phyloP scores from a whole-genome alignment of 1,140 invertebrate genomes.

The Vanessa atalanta region DNA sequence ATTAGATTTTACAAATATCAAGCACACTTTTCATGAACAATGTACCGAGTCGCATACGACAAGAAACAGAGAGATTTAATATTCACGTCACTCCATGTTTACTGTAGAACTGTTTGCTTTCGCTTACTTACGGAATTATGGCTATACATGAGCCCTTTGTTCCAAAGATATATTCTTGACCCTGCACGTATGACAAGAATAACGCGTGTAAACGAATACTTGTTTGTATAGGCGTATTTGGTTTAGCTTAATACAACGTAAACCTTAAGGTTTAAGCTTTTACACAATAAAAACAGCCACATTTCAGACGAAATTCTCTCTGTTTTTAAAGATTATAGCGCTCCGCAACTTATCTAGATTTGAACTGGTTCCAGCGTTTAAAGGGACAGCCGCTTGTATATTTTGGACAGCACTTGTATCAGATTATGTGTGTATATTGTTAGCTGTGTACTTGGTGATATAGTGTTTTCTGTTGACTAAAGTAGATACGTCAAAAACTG shows the following conservation, averaged over 20 bases:
- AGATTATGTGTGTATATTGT: not conserved
- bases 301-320: slow-evolving; percentile 10
- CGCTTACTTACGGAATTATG: slow-evolving; percentile 26
- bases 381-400: not conserved
- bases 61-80: slow-evolving; percentile 29
- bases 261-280: slow-evolving; percentile 33
- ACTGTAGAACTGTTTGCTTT: slow-evolving; percentile 28
- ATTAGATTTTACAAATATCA: too few species aligned
- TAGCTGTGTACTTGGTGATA: not conserved
- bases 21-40: not conserved
- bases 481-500: too few species aligned
- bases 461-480: too few species aligned
- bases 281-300: slow-evolving; percentile 20
- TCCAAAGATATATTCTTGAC: slow-evolving; percentile 40
- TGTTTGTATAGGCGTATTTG: slow-evolving; percentile 46
- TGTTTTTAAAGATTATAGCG: slow-evolving; percentile 28
- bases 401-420: not conserved
- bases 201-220: slow-evolving; percentile 42
- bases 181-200: slow-evolving; percentile 40
- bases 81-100: slow-evolving; percentile 36
- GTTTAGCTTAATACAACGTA: slow-evolving; percentile 42
- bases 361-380: slow-evolving; percentile 2
- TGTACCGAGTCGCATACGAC: slow-evolving; percentile 3
- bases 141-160: slow-evolving; percentile 30
- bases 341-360: slow-evolving; percentile 27